phyloP scores from a whole-genome alignment of 2,113 vertebrate species.

The Mohoua ochrocephala region DNA sequence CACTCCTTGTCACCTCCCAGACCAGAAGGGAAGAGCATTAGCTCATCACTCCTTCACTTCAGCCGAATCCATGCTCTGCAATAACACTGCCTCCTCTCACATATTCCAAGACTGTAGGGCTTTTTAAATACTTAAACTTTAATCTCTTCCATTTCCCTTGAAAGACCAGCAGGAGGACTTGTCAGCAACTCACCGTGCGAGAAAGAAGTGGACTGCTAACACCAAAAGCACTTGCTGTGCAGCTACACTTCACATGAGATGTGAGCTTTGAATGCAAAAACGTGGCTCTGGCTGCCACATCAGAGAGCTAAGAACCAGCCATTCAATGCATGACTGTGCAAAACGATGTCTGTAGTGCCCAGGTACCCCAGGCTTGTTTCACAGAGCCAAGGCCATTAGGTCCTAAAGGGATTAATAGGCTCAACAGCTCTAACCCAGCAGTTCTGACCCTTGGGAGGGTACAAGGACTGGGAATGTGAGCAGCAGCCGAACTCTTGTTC shows the following conservation, averaged over 20 bases:
- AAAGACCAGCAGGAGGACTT: slow-evolving; percentile 1
- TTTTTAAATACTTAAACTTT: neutral
- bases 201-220: neutral
- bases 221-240: neutral
- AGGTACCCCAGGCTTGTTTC: neutral
- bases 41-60: neutral
- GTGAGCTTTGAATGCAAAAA: neutral
- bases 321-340: neutral
- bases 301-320: neutral
- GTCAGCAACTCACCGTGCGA: rapidly evolving
- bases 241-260: neutral
- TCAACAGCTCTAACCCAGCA: neutral
- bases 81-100: neutral
- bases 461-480: neutral
- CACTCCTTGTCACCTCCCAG: neutral
- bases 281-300: rapidly evolving
- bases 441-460: neutral
- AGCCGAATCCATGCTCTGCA: neutral
- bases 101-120: neutral
- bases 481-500: neutral
- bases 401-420: neutral
- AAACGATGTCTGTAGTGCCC: neutral
- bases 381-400: neutral
- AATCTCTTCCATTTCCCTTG: neutral
- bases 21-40: neutral